Evolutionary conservation across 2,888 invertebrate genomes (phyloP).

Genomic region (Drosophila pegasa): DNA sequence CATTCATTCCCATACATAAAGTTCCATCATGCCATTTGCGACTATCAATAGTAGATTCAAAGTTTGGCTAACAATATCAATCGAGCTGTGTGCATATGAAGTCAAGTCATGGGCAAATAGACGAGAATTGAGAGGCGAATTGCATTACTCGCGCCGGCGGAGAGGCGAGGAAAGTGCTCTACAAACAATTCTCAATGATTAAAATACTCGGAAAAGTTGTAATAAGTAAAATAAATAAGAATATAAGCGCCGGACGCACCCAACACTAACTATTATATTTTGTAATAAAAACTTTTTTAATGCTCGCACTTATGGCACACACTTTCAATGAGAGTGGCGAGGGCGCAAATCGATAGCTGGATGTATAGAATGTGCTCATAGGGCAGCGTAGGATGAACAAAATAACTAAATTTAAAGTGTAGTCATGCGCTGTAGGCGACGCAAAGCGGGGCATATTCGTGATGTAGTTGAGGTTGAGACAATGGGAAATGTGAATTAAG

Average conservation of each 20-base stretch:
- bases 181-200: slow-evolving; percentile 1
- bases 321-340: slow-evolving; percentile 4
- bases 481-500: too few species aligned
- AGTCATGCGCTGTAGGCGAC: neutral
- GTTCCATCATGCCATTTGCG: too few species aligned
- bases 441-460: neutral
- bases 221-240: slow-evolving; percentile 5
- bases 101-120: too few species aligned
- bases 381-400: neutral
- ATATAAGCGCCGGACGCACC: neutral
- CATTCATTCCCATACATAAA: too few species aligned
- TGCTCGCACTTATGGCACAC: slow-evolving; percentile 5
- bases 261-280: slow-evolving; percentile 9
- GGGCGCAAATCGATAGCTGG: slow-evolving; percentile 45
- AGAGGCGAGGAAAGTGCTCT: neutral
- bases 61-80: too few species aligned
- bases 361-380: slow-evolving; percentile 1
- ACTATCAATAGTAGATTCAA: too few species aligned
- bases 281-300: slow-evolving; percentile 12
- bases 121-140: too few species aligned
- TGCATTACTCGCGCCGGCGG: neutral
- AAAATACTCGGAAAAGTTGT: slow-evolving; percentile 3
- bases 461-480: neutral
- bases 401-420: slow-evolving; percentile 24
- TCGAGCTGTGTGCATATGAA: too few species aligned